Evolutionary conservation across 2,113 vertebrate genomes (phyloP), one percentile per base, ranked within the genome.

Genomic region (Dasyornis broadbenti): DNA sequence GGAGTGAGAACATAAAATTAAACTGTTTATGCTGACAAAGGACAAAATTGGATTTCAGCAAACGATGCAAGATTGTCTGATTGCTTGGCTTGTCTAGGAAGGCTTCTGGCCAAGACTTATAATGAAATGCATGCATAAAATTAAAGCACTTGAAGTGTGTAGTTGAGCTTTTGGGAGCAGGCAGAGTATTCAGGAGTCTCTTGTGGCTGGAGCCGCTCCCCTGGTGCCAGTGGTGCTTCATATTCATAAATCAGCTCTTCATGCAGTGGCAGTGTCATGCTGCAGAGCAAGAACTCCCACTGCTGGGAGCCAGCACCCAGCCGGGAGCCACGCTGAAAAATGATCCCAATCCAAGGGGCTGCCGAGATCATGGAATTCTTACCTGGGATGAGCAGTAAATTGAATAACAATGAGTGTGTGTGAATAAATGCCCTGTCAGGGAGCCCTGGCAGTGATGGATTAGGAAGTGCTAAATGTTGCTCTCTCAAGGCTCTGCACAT

Each of bases 1-100:
- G 99, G 98, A 99, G 98, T 98, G 98, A 99, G 98, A 98, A 98
- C 98, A 98, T 99, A 98, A 99, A 98, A 99, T 99, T 99, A 99
- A 98, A 98, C 98, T 98, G 98, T 99, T 99, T 99, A 97, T 99
- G 99, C 99, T 99, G 99, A 99, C 99, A 99, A 98, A 99, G 98
- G 98, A 98, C 98, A 98, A 99, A 99, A 98, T 97, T 98, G 98
- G 99, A 98, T 98, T 99, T 98, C 97, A 98, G 98, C 99, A 98
- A 99, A 98, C 98, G 90, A 96, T 98, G 99, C 98, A 99, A 97
- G 98, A 99, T 99, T 97, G 98, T 98, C 97, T 98, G 98, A 98
- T 98, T 98, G 98, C 98, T 98, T 98, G 97, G 98, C 98, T 98
- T 98, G 98, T 98, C 98, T 98, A 22, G 66, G 96, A 97, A 71